Evolutionary conservation across 2,888 invertebrate species (phyloP), one percentile per base, ranked within the genome.

Genomic region (Tuberolachnus salignus): DNA sequence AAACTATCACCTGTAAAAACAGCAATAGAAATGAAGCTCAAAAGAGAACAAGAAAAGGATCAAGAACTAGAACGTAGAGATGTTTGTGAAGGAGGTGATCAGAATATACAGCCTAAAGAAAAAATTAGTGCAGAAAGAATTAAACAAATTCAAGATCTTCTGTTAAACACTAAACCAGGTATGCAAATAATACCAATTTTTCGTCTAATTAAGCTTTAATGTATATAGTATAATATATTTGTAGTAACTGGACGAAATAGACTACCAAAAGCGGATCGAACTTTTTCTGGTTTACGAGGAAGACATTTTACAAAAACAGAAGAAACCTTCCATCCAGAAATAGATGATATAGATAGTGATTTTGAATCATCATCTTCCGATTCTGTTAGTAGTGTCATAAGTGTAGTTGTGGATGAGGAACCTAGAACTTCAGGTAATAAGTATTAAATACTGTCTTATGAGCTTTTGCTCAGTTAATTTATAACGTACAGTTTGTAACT

Each of bases 321-420:
- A 78, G 78, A 78, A 78, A 78, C 95, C 4, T 95, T 94, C 84
- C 95, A 95, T 86, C 95, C 95, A 1, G 95, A 94, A 84, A 94
- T 92, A 9, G 95, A 95, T 84, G 95, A 95, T 84, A 89, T 94
- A 85, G 95, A 95, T 85, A 94, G 94, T 84, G 95, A 95, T 85
- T 94, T 94, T 0, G 92, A 92, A 4, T 92, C 94, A 14, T 94
- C 94, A 0, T 94, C 94, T 0, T 94, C 94, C 2, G 94, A 94
- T 84, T 94, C 94, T 2, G 90, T 92, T 1, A 94, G 94, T 83
- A 94, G 94, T 84, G 94, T 94, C 1, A 93, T 94, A 82, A 93
- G 92, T 84, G 92, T 93, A 0, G 88, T 91, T 19, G 89, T 90
- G 13, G 91, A 91, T 57, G 90, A 90, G 4, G 78, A 78, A 49